Base-by-base conservation (phyloP, 1,140 invertebrate genomes). In the Drosophila ohnishii region DNA sequence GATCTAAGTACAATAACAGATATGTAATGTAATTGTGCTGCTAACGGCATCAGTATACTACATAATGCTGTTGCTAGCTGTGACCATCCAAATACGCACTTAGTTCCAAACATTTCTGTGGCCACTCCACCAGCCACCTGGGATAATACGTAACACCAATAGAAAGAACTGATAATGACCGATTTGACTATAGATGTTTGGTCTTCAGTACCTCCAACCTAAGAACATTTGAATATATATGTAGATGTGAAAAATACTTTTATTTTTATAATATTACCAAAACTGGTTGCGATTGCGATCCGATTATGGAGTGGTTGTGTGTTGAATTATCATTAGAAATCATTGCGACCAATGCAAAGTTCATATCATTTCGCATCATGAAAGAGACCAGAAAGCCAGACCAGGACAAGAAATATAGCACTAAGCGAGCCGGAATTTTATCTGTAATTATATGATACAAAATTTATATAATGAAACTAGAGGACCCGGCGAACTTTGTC, bases 71-170 rank as follows among this genome's bases (percentile, higher is more conserved):
- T 95, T 28, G 93, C 91, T 14, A 95, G 80, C 81, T 96, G 95
- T 2, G 95, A 95, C 66, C 94, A 95, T 42, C 96, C 95, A 74
- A 97, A 96, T 40, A 96, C 95, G 3, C 93, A 92, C 89, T 96
- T 96, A 6, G 96, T 96, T n/a, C 96, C 96, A 85, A 96, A 95
- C 76, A 94, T 93, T 91, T 96, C 95, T 2, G 96, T 96, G n/a
- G 96, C 93, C 62, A 95, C 92, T 37, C 95, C 95, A 14, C 95
- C 95, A 10, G 94, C 94, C 4, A 95, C 93, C 92, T 95, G 95
- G 0, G 94, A 95, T 14, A 95, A 84, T 47, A 95, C 95, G 75
- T 95, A 95, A 66, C 94, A 95, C 95, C 95, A 95, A 90, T 95
- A 95, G 81, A 96, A 96, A 2, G 95, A 95, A 28, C 95, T 92